Percentiles rank a stretch among this genome's conserved stretches.
These are phyloP conservation scores for Apodemus sylvaticus DNA, from an alignment of 2,113 vertebrate genomes.

Conservation along the genomic window DNA sequence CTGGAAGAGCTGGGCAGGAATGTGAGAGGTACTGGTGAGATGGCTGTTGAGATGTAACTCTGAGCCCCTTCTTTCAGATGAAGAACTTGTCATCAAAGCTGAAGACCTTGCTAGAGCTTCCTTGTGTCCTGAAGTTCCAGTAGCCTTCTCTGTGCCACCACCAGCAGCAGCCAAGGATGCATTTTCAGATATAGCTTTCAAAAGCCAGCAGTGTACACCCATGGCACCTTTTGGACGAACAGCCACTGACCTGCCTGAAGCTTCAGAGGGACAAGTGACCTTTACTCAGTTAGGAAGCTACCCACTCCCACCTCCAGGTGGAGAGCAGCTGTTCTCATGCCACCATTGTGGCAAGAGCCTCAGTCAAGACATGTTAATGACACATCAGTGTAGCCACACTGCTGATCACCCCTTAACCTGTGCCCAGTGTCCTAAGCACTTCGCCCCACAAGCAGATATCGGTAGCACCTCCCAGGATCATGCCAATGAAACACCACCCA, in stretches of 20 bases:
- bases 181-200: constrained; percentile 74
- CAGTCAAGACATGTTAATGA: constrained; percentile 65
- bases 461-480: constrained; percentile 52
- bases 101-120: constrained; percentile 57
- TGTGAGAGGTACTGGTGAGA: not conserved
- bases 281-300: constrained; percentile 77
- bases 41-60: not conserved
- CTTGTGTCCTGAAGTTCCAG: constrained; percentile 67
- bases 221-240: constrained; percentile 59
- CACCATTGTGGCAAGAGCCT: constrained; percentile 80
- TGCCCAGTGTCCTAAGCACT: constrained; percentile 68
- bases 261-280: constrained; percentile 74
- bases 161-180: constrained; percentile 60
- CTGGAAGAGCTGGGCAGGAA: not conserved
- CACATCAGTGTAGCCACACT: constrained; percentile 64
- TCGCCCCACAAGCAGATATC: not conserved
- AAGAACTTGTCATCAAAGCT: constrained; percentile 64
- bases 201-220: constrained; percentile 60
- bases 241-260: constrained; percentile 62
- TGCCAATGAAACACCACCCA: constrained; percentile 44
- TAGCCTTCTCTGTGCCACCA: constrained; percentile 63
- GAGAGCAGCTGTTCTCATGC: constrained; percentile 73
- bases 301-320: constrained; percentile 54
- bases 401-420: constrained; percentile 37
- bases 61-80: constrained; percentile 63